A percentile compares a stretch with the other conserved stretches of the same genome.
These are phyloP conservation scores for Prunella himalayana DNA, from an alignment of 2,113 vertebrate genomes.

Conservation along the genomic window DNA sequence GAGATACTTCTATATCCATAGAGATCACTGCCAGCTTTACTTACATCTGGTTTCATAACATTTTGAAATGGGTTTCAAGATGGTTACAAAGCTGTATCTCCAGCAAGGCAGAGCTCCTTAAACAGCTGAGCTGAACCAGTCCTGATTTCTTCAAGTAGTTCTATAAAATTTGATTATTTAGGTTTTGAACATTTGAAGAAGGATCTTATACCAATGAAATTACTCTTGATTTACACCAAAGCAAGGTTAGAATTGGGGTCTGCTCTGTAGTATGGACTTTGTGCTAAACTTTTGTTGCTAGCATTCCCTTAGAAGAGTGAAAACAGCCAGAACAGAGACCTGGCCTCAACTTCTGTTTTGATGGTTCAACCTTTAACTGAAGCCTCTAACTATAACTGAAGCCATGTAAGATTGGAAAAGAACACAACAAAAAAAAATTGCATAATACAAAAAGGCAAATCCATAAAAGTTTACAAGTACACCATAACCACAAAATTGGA, in stretches of 20 bases:
- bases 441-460: conserved; percentile 67
- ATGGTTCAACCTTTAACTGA: background rate
- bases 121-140: background rate
- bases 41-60: background rate
- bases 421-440: conserved; percentile 40
- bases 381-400: conserved; percentile 11
- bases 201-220: background rate
- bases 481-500: conserved; percentile 65
- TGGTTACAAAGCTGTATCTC: background rate
- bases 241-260: background rate
- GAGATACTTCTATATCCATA: conserved; percentile 48
- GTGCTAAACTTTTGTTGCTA: background rate
- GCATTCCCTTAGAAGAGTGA: conserved; percentile 36
- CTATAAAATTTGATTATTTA: background rate
- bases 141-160: background rate
- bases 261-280: background rate
- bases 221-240: conserved; percentile 20
- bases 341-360: background rate
- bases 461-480: conserved; percentile 43
- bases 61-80: background rate
- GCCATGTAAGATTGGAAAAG: conserved; percentile 31
- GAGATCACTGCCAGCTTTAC: background rate
- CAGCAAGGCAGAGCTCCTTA: background rate
- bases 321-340: background rate
- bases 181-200: background rate